Evolutionary conservation across 2,113 vertebrate species (phyloP).

Genomic region (Hippocampus guttulatus): DNA sequence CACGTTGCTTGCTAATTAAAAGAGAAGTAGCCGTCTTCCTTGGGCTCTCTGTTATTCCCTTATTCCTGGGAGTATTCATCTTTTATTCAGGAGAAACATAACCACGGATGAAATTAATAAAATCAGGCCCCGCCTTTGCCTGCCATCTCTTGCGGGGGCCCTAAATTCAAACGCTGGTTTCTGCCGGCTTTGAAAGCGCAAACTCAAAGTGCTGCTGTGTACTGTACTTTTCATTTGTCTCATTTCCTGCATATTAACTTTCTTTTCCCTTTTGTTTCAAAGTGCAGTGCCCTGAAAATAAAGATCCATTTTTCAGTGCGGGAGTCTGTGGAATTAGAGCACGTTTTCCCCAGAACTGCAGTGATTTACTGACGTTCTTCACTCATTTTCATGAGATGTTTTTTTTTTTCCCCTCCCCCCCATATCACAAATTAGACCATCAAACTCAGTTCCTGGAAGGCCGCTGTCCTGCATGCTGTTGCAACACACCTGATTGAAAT

Average conservation of each 20-base stretch:
- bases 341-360: constrained; percentile 53
- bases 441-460: too few species aligned
- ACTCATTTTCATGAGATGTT: constrained; percentile 50
- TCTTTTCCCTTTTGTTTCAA: constrained; percentile 67
- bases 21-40: constrained; percentile 70
- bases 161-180: constrained; percentile 70
- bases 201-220: constrained; percentile 69
- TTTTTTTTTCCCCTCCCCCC: constrained; percentile 16
- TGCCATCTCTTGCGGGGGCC: constrained; percentile 66
- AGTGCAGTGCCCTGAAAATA: constrained; percentile 62
- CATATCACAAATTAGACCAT: constrained; percentile 39
- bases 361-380: constrained; percentile 55
- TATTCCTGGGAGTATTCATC: constrained; percentile 73
- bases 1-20: constrained; percentile 67
- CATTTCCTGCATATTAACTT: constrained; percentile 74
- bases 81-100: constrained; percentile 77
- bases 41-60: constrained; percentile 69
- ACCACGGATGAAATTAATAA: constrained; percentile 77
- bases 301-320: constrained; percentile 68
- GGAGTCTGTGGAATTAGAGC: constrained; percentile 65
- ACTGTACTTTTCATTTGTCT: constrained; percentile 71
- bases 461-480: too few species aligned
- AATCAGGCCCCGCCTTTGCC: constrained; percentile 71
- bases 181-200: constrained; percentile 69
- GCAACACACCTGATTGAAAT: too few species aligned